Base-by-base conservation (phyloP, 2,888 invertebrate species). In the Drosophila nr. medialis region DNA sequence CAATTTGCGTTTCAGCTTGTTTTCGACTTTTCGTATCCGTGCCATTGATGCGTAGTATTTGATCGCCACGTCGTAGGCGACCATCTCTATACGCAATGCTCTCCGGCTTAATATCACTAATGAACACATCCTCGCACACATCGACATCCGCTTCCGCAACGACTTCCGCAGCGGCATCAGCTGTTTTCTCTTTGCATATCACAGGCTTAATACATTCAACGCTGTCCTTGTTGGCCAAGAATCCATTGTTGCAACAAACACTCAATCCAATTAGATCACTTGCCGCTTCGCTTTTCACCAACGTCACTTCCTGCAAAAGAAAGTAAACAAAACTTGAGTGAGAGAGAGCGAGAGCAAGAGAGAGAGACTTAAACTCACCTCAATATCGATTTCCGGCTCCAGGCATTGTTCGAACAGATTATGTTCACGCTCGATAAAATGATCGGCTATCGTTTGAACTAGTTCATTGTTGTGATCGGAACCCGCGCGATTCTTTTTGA, bases 241-340 rank as follows among this genome's bases (percentile, higher is more conserved):
- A 68, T 18, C 65, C 94, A 84, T 27, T 38, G 38, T 95, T 95
- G 51, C 90, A 89, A 92, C 95, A 95, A 56, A 96, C 94, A 30
- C 95, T 95, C 69, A 96, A 92, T 7, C 96, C 96, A 11, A 96
- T 92, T 88, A 95, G 95, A 90, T 95, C 95, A 68, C 94, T 94
- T 69, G 94, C 94, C 11, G 45, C 50, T 42, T 93, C 93, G 36
- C 40, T 93, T 86, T 95, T 94, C 73, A 94, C 93, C 69, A 96
- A 92, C 38, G 95, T 95, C 67, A 96, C 94, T 93, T 96, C 96
- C 95, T 96, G 27, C 0, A 34, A 30, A 42, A 30, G n/a, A 30
- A 51, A 13, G 18, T 32, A 56, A 42, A 8, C 45, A 24, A 45
- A n/a, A 27, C 24, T 45, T 8, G 8, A 27, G 45, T 15, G 8